Base-by-base conservation (phyloP, 53 echinoderm and acorn worm genomes). In the Apostichopus leukothele region DNA sequence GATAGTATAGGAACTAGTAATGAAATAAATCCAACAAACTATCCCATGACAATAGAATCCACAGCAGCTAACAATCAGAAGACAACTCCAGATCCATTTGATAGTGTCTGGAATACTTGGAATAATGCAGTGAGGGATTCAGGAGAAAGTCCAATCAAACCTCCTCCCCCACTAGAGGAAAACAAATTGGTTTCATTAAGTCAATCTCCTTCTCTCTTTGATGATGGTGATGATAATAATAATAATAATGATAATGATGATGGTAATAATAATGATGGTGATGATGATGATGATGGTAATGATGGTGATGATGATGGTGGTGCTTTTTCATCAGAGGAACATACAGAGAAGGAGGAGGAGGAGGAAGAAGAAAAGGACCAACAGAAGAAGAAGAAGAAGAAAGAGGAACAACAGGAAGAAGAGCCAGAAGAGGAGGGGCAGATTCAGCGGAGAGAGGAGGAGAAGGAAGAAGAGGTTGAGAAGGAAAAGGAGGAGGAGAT, bases 151-250 rank as follows among this genome's bases (percentile, higher is more conserved):
- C 71, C 6, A n/a, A n/a, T 16, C 13, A 6, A 71, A 71, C 18
- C 71, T 18, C 57, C 10, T 57, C 39, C 3, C 3, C 57, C 57
- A 57, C 57, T 57, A 57, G 57, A 57, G 57, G 20, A 71, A 5
- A 19, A 71, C 14, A 71, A 18, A 71, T 18, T 71, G n/a, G 18
- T n/a, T 76, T 13, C 26, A 9, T 51, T 76, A 16, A 11, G 39
- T 76, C 16, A 76, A 16, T 76, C 77, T 76, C 8, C 50, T 14
- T 76, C 77, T 50, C 77, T 76, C 77, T 76, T 76, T 76, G 77
- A 76, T 5, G 52, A 76, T 22, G 76, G 25, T 76, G 51, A 27
- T 22, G 77, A 12, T 39, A 39, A 39, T 39, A 39, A 39, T 39
- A 39, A 39, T 39, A 39, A 39, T 39, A 0, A 3, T 76, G 4